Evolutionary conservation across 2,797 vertebrate genomes (phyloP).

Genomic region (Leptoclinus maculatus): DNA sequence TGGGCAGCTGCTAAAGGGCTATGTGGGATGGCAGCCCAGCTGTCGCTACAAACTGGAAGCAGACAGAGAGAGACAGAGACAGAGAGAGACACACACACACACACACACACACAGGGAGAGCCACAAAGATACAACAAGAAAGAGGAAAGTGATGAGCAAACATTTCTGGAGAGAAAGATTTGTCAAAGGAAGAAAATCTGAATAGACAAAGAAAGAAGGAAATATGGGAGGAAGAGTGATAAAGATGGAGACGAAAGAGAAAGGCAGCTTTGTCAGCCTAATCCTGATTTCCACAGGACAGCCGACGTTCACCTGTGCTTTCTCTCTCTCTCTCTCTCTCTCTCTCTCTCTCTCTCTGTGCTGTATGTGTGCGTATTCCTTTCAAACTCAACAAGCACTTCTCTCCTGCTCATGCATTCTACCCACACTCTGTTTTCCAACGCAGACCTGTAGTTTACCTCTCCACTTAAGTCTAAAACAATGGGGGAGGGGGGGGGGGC

Average conservation of each 20-base stretch:
- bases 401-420: conserved; percentile 16
- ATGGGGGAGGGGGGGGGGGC: neutral
- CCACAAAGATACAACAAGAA: neutral
- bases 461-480: conserved; percentile 32
- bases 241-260: conserved; percentile 1
- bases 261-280: conserved; percentile 32
- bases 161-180: conserved; percentile 42
- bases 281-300: conserved; percentile 28
- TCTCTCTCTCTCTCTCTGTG: neutral
- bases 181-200: conserved; percentile 30
- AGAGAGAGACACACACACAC: neutral
- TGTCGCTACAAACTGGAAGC: conserved; percentile 31
- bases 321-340: neutral
- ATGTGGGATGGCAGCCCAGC: conserved; percentile 50
- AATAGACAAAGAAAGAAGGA: conserved; percentile 14
- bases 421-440: conserved; percentile 13
- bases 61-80: conserved; percentile 26
- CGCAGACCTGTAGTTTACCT: conserved; percentile 32
- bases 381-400: conserved; percentile 35
- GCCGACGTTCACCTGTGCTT: conserved; percentile 23
- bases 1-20: conserved; percentile 48
- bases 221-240: neutral
- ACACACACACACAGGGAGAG: neutral
- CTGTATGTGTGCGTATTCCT: conserved; percentile 31
- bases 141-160: conserved; percentile 52